These are phyloP conservation scores for Mythimna loreyi DNA, from an alignment of 2,888 invertebrate species.

Conservation along the genomic window DNA sequence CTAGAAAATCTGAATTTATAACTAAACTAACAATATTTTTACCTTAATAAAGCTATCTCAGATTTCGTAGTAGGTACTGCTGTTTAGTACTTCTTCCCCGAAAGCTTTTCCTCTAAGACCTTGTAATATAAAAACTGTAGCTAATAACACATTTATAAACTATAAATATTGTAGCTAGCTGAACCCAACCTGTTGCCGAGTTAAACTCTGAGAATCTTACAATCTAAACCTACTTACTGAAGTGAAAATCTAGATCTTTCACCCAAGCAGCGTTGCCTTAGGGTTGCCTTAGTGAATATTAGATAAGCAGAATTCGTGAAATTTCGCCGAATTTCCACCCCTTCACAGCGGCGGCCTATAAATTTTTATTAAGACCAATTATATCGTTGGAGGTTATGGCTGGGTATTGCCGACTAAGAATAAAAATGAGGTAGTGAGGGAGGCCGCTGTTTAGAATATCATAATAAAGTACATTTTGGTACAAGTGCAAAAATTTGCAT, in stretches of 20 bases:
- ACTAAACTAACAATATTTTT: not conserved
- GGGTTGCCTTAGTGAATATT: constrained; percentile 46
- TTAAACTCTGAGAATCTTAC: not conserved
- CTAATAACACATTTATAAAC: not conserved
- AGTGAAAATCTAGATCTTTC: constrained; percentile 9
- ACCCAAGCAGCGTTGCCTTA: constrained; percentile 8
- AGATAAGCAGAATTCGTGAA: constrained; percentile 47
- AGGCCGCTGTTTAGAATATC: no score
- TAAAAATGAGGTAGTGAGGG: not conserved
- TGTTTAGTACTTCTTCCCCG: no score
- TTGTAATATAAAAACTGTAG: not conserved
- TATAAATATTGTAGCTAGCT: not conserved
- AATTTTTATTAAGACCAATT: constrained; percentile 63
- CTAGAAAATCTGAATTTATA: no score
- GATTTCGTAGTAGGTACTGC: no score
- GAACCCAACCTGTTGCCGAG: constrained; percentile 2
- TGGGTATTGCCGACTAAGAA: constrained; percentile 10
- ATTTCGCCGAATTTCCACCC: constrained; percentile 51
- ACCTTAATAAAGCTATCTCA: no score
- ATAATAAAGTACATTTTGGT: no score
- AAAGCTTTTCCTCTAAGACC: not conserved
- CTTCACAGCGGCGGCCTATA: constrained; percentile 39
- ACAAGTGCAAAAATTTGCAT: no score
- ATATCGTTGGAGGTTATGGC: constrained; percentile 48
- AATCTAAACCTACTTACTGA: not conserved